Base-by-base conservation (phyloP, 1,140 invertebrate genomes). In the Hermatobates lingyangjiaoensis region DNA sequence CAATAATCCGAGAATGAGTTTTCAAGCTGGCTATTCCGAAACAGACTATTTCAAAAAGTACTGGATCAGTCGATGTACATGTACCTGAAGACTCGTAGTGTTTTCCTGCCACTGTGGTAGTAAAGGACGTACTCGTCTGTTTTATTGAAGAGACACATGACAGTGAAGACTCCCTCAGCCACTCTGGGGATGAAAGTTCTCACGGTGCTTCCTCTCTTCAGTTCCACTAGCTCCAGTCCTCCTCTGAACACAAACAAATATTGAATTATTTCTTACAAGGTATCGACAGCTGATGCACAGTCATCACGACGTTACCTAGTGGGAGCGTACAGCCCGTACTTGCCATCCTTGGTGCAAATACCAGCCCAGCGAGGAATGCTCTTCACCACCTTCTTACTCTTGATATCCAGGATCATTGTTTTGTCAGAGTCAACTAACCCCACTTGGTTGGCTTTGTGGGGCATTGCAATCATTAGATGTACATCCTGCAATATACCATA, bases 81-180 rank as follows among this genome's bases (percentile, higher is more conserved):
- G n/a, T n/a, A 82, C 83, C 81, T 79, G 65, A 95, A 96, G 5
- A 94, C 81, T 52, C 89, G 73, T 44, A 96, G 74, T 7, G 91
- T 96, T 68, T 93, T 88, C 55, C 84, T 78, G 7, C 88, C 88
- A 57, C 87, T 91, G 63, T 97, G 92, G 60, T 97, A 97, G 64
- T 98, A 98, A 2, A 96, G 72, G 3, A 97, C 91, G 60, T 98
- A 95, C 58, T 92, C 81, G 60, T 96, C 89, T 10, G 83, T 92
- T 55, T 81, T 81, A 34, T 90, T 95, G 63, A 98, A 98, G 68
- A 87, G 79, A 45, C 87, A 88, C 56, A 91, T 87, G 23, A 97
- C 88, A 14, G 84, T 89, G 64, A 97, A 97, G 0, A 98, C 92
- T 2, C 94, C 94, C 68, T 98, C 93, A 7, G 92, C 91, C 0